phyloP scores from a whole-genome alignment of 2,113 vertebrate genomes.

The Pygoscelis antarcticus region DNA sequence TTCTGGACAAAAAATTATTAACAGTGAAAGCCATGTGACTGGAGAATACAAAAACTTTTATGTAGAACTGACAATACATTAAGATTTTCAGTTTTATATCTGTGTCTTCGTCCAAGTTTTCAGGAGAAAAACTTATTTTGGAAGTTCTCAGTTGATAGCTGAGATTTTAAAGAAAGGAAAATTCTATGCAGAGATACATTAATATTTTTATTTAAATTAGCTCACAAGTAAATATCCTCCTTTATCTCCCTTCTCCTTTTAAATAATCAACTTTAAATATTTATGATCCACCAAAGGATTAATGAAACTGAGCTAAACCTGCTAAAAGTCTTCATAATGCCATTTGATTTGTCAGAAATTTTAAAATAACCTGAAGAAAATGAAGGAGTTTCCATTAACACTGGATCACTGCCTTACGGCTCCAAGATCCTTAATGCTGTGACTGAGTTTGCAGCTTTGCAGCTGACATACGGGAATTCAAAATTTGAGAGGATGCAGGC shows the following conservation, averaged over 20 bases:
- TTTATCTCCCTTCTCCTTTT: not conserved
- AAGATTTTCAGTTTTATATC: not conserved
- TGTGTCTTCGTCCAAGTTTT: not conserved
- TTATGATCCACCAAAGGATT: not conserved
- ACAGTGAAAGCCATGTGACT: not conserved
- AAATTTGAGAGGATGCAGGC: not conserved
- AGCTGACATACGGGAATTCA: not conserved
- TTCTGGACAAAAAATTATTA: not conserved
- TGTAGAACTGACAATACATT: not conserved
- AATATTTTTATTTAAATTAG: not conserved
- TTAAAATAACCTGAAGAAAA: not conserved
- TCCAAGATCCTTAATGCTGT: not conserved
- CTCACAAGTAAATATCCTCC: not conserved
- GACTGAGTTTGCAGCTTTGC: not conserved
- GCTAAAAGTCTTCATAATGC: not conserved
- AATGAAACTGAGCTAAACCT: not conserved
- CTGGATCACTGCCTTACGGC: not conserved
- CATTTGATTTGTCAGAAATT: conserved; percentile 1
- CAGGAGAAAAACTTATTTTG: not conserved
- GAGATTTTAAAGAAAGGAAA: not conserved
- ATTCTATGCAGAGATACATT: not conserved
- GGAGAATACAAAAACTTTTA: not conserved
- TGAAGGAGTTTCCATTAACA: not conserved
- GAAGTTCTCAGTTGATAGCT: not conserved
- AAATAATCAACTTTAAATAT: conserved; percentile 30